Evolutionary conservation across 2,113 vertebrate genomes (phyloP), one percentile per base, ranked within the genome.

Genomic region (Argyrosomus japonicus): DNA sequence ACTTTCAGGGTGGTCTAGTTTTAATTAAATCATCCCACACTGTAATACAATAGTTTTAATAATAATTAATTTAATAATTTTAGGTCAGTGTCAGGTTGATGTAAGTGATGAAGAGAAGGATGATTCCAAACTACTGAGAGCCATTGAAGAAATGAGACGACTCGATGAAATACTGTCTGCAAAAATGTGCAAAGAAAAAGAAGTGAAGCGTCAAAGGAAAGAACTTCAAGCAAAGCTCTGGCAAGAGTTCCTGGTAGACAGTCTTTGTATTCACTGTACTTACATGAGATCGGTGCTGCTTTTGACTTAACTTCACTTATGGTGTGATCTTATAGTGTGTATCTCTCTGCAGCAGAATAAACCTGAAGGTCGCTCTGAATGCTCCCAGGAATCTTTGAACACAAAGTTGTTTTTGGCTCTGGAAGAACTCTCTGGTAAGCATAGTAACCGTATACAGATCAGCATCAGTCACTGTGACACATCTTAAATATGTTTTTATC

Each of bases 121-220:
- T 81, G 91, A 95, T 86, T 75, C 76, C 65, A 81, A 93, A 19
- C 91, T 98, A 73, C 92, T 94, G 87, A 90, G 86, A 82, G 97
- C 97, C 65, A 76, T 96, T 60, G 85, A 90, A 80, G 96, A 96
- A 92, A 97, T 98, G 95, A 94, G 92, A 80, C 93, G 82, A 84
- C 95, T 99, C 54, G 98, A 99, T 88, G 91, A 90, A 83, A 91
- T 98, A 80, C 79, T 99, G 85, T 84, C 89, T 88, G 89, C 91
- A 77, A 95, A 80, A 85, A 87, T 75, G 73, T 60, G 72, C 21
- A 95, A 90, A 83, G 96, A 97, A 94, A 97, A 89, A 90, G 89
- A 95, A 88, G 78, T 96, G 85, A 97, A 95, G 90, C 94, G 90
- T 60, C 94, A 95, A 93, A 93, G 96, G 61, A 93, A 91, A 89